phyloP scores from a whole-genome alignment of 2,888 invertebrate species.

The Diarsia mendica region DNA sequence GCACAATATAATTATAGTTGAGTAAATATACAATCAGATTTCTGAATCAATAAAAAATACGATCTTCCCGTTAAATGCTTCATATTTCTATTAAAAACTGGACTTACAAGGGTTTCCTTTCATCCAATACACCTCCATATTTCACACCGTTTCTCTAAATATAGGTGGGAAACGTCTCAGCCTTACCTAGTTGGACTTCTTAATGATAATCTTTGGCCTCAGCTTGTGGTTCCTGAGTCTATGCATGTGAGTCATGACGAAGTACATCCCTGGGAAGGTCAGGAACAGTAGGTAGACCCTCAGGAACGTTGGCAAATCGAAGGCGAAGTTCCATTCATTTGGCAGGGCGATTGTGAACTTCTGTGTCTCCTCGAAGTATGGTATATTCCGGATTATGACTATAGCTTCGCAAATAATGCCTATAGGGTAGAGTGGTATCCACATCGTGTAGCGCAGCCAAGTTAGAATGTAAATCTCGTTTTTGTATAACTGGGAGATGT shows the following conservation, averaged over 20 bases:
- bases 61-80: slow-evolving; percentile 12
- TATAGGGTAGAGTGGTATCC: slow-evolving; percentile 98
- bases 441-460: slow-evolving; percentile 97
- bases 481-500: slow-evolving; percentile 95
- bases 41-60: slow-evolving; percentile 1
- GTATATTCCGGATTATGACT: slow-evolving; percentile 95
- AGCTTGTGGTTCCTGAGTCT: slow-evolving; percentile 93
- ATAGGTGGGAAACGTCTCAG: slow-evolving; percentile 17
- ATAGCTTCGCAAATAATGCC: slow-evolving; percentile 97
- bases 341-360: slow-evolving; percentile 94
- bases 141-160: slow-evolving; percentile 27
- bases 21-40: slow-evolving; percentile 1
- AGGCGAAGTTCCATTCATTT: slow-evolving; percentile 95
- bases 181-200: slow-evolving; percentile 80
- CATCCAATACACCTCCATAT: slow-evolving; percentile 1
- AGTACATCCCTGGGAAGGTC: slow-evolving; percentile 94
- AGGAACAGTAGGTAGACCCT: slow-evolving; percentile 94
- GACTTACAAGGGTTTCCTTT: slow-evolving; percentile 1
- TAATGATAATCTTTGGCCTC: slow-evolving; percentile 85
- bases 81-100: slow-evolving; percentile 26
- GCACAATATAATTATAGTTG: slow-evolving; percentile 16
- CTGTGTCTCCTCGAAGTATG: slow-evolving; percentile 96
- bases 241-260: slow-evolving; percentile 96
- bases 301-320: slow-evolving; percentile 95
- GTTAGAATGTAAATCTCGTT: slow-evolving; percentile 94